Evolutionary conservation across 2,113 vertebrate genomes (phyloP).

Genomic region (Pogona vitticeps): DNA sequence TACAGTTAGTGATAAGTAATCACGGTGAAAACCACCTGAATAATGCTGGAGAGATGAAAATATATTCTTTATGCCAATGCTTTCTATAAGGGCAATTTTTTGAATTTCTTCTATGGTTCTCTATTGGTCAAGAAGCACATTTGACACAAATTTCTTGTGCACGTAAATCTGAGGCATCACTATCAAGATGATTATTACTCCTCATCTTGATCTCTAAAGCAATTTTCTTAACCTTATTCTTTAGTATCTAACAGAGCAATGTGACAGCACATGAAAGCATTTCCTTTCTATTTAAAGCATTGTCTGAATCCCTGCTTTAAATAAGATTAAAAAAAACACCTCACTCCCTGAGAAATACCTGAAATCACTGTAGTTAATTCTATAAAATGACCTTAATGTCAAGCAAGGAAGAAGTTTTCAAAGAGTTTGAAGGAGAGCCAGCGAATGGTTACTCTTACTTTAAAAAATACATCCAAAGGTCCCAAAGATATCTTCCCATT

Average conservation of each 20-base stretch:
- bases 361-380: constrained; percentile 2
- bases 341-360: not conserved
- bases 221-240: constrained; percentile 20
- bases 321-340: too few species aligned
- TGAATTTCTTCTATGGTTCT: not conserved
- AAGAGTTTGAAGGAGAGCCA: not conserved
- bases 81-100: not conserved
- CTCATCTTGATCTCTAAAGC: not conserved
- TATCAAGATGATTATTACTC: not conserved
- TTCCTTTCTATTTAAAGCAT: not conserved
- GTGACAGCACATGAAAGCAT: not conserved
- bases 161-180: not conserved
- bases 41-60: not conserved
- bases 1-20: too few species aligned
- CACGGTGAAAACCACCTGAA: not conserved
- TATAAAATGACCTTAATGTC: not conserved
- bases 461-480: not conserved
- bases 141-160: not conserved
- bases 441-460: not conserved
- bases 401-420: not conserved
- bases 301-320: constrained; percentile 1
- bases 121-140: not conserved
- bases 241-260: constrained; percentile 3
- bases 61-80: not conserved
- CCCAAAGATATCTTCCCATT: not conserved